Percentiles rank a stretch among this genome's conserved stretches.
These are phyloP conservation scores for Nephila pilipes DNA, from an alignment of 1,140 invertebrate species.

Conservation along the genomic window DNA sequence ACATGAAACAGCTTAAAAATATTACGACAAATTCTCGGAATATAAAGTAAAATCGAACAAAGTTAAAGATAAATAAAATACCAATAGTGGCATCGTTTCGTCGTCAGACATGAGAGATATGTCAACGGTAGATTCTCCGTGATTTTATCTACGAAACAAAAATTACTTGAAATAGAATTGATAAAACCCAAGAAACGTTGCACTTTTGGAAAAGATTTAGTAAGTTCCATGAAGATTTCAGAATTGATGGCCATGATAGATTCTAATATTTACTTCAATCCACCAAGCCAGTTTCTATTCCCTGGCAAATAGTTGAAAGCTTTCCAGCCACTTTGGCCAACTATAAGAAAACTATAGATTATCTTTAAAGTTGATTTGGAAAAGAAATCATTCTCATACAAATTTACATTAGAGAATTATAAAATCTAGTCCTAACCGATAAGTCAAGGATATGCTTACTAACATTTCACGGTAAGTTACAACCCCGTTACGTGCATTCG, in stretches of 20 bases:
- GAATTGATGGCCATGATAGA: background rate
- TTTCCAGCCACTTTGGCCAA: conserved; percentile 17
- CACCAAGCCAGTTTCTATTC: background rate
- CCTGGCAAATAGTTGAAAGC: background rate
- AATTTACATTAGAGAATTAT: background rate
- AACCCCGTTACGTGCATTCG: conserved; percentile 1
- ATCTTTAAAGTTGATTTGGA: conserved; percentile 16
- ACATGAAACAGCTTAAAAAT: background rate
- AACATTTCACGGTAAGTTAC: conserved; percentile 12
- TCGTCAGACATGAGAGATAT: too few species aligned
- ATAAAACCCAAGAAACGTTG: conserved; percentile 6
- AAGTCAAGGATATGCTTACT: background rate
- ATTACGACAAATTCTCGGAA: background rate
- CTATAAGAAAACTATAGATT: background rate
- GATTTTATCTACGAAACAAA: background rate
- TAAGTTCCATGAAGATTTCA: conserved; percentile 23
- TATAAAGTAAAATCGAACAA: background rate
- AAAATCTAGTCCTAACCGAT: background rate
- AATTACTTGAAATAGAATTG: conserved; percentile 19
- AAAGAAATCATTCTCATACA: conserved; percentile 31
- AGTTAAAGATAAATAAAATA: too few species aligned
- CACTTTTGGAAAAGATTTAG: background rate
- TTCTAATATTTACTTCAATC: background rate
- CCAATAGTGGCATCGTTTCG: too few species aligned
- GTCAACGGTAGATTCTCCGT: background rate